These are phyloP conservation scores for Nephrotoma appendiculata DNA, from an alignment of 2,888 invertebrate genomes.

Conservation along the genomic window DNA sequence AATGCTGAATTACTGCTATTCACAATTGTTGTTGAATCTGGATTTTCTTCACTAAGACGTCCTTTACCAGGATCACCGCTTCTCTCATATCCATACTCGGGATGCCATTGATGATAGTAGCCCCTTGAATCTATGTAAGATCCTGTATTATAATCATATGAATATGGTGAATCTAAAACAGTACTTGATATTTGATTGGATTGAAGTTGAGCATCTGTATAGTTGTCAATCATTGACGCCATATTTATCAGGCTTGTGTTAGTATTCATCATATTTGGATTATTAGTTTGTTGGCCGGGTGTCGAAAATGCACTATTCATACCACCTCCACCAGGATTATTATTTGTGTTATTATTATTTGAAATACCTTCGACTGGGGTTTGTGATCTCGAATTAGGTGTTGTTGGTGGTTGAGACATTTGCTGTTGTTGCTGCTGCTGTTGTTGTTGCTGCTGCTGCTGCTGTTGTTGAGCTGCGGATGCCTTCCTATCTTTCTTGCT, in stretches of 20 bases:
- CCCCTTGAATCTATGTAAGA: slow-evolving; percentile 45
- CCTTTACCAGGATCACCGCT: slow-evolving; percentile 20
- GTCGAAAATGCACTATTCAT: slow-evolving; percentile 28
- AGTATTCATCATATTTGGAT: slow-evolving; percentile 32
- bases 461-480: slow-evolving; percentile 2
- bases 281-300: slow-evolving; percentile 22
- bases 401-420: slow-evolving; percentile 22
- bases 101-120: slow-evolving; percentile 46
- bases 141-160: slow-evolving; percentile 43
- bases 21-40: slow-evolving; percentile 55
- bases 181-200: slow-evolving; percentile 78
- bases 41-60: slow-evolving; percentile 46
- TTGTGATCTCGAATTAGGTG: slow-evolving; percentile 25
- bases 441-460: slow-evolving; percentile 15
- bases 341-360: slow-evolving; percentile 29
- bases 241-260: slow-evolving; percentile 49
- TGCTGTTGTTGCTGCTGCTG: slow-evolving; percentile 12
- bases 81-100: slow-evolving; percentile 15
- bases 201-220: slow-evolving; percentile 63
- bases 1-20: slow-evolving; percentile 30
- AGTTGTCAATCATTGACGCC: slow-evolving; percentile 63
- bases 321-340: slow-evolving; percentile 38
- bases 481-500: slow-evolving; percentile 18
- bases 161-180: slow-evolving; percentile 55
- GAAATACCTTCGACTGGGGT: slow-evolving; percentile 26